Evolutionary conservation across 2,113 vertebrate genomes (phyloP).

Genomic region (Ovis canadensis): DNA sequence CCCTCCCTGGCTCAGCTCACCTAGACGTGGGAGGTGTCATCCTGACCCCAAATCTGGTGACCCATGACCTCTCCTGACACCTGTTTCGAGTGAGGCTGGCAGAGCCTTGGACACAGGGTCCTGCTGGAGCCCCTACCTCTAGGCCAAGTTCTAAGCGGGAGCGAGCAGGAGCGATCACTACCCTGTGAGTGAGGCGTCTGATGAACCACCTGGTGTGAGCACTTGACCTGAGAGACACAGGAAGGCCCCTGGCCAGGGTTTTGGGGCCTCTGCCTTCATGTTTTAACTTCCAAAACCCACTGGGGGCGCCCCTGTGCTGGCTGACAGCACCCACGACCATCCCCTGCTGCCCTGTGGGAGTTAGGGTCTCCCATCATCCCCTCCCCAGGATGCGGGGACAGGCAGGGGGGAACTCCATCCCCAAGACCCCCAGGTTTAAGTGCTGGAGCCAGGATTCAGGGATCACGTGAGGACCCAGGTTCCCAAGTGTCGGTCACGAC

Average conservation of each 20-base stretch:
- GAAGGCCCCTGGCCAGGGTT: background rate
- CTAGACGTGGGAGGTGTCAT: background rate
- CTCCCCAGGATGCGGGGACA: background rate
- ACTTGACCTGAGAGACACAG: rapidly evolving
- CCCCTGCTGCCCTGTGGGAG: rapidly evolving
- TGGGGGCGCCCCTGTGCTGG: rapidly evolving
- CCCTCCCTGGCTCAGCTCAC: background rate
- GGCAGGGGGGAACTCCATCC: too few relatives aligned
- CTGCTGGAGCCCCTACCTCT: background rate
- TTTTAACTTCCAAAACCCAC: too few relatives aligned
- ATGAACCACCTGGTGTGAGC: rapidly evolving
- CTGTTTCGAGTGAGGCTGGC: background rate
- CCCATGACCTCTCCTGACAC: background rate
- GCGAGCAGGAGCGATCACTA: rapidly evolving
- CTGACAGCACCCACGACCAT: rapidly evolving
- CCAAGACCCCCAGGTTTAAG: background rate
- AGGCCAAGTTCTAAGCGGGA: background rate
- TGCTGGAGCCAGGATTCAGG: background rate
- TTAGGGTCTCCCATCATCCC: background rate
- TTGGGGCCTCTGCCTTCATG: background rate
- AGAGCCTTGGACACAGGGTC: background rate
- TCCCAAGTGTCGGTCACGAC: rapidly evolving
- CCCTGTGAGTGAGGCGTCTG: rapidly evolving
- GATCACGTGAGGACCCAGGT: rapidly evolving
- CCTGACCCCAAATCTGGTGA: rapidly evolving